Base-by-base conservation (phyloP, 2,113 vertebrate genomes). In the Austrofundulus limnaeus region DNA sequence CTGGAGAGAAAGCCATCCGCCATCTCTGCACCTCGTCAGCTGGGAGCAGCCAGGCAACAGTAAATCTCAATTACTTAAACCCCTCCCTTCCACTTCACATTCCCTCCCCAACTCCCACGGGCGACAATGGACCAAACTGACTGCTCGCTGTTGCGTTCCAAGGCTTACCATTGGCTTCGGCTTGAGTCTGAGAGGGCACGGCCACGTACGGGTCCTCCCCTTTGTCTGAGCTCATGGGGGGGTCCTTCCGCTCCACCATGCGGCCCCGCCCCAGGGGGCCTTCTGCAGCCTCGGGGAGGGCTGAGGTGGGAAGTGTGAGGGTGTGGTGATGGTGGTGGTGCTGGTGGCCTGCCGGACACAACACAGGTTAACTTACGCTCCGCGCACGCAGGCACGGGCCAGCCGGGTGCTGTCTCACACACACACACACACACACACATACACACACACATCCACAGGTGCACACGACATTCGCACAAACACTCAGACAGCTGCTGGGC, bases 81-180 rank as follows among this genome's bases (percentile, higher is more conserved):
- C 77, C 66, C 64, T 21, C 60, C 67, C 53, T n/a, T 43, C 34
- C 46, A 51, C 41, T 31, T 34, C 21, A 45, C 20, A 37, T 55
- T 19, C 38, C 58, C 52, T n/a, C 23, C 23, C 41, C 5, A 14
- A 12, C 39, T 42, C 19, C 20, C 50, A 88, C 72, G 92, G 92
- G 84, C 86, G 82, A 89, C 79, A 86, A 80, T 66, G 88, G 83
- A 77, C 84, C 81, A 56, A 77, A 82, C 38, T 75, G 84, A 77
- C 81, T 77, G 68, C 54, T 71, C 57, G 39, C 66, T 81, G 81
- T 82, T 87, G 79, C 82, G 92, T 95, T 97, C 96, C 96, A 96
- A 98, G 97, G 96, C 97, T 99, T 98, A 99, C 97, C 97, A 93
- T 95, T 95, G 91, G 94, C 93, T 92, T 96, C 95, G 72, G 95